Evolutionary conservation across 2,113 vertebrate genomes (phyloP), one percentile per base, ranked within the genome.

Genomic region (Kryptolebias marmoratus): DNA sequence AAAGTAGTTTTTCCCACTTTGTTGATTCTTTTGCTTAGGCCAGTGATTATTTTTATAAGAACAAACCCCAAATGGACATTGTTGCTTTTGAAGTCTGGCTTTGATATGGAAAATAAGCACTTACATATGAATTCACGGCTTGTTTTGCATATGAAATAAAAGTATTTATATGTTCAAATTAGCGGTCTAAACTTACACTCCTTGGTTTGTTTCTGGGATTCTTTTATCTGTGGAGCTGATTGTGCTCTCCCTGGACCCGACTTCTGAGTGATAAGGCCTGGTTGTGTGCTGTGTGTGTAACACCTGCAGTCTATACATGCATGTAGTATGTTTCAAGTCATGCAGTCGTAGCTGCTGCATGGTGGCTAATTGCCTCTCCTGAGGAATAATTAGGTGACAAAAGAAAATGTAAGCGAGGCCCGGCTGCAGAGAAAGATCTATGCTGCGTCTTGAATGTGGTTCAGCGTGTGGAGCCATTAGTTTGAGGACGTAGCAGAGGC

Each of bases 361-460:
- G 89, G 86, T 90, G 83, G 73, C 69, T 94, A 94, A 93, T 94
- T 93, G 87, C 69, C 57, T 93, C 88, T 90, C 87, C 91, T 76
- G 84, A 93, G 83, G 57, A 94, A 90, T 83, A 90, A 90, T 93
- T 92, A 90, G 31, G 70, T 91, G 87, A 92, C 81, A 90, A 93
- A 91, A 90, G 89, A 10, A 91, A 92, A 90, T 9, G 73, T 90
- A 93, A 85, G 84, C 71, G 76, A 81, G 80, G 32, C 82, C 87
- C 45, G 32, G 77, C 71, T 72, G 39, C 68, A 68, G 79, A 56
- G 62, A 76, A 77, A 89, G 82, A 88, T 85, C 53, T 87, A 89
- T 88, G 85, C 71, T 59, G 22, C 74, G 80, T 89, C 70, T 77
- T 83, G 53, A 68, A 75, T 73, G 80, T 74, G 79, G 71, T 79